phyloP scores from a whole-genome alignment of 2,888 invertebrate species.

The Apamea sordens region DNA sequence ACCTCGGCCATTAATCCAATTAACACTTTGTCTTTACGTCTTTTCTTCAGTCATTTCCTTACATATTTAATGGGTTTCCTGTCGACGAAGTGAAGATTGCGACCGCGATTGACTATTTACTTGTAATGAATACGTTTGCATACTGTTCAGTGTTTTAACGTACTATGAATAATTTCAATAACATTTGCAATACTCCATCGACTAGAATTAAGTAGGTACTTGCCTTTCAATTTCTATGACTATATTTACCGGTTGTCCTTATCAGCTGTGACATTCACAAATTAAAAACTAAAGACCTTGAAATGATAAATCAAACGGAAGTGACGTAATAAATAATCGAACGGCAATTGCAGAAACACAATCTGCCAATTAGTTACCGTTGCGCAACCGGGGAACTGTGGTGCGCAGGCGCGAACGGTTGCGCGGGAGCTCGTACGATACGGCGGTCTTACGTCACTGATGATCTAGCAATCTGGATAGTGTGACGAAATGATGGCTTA shows the following conservation, averaged over 20 bases:
- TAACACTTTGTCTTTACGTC: conserved; percentile 8
- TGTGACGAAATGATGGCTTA: conserved; percentile 50
- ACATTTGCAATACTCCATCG: conserved; percentile 11
- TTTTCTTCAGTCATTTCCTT: conserved; percentile 22
- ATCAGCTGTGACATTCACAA: conserved; percentile 50
- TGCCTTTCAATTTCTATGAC: conserved; percentile 36
- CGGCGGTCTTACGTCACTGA: conserved; percentile 53
- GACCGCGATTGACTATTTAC: background rate
- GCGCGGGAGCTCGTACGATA: conserved; percentile 53
- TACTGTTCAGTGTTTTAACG: conserved; percentile 25
- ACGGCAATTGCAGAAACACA: conserved; percentile 61
- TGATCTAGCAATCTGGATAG: conserved; percentile 52
- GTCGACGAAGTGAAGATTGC: background rate
- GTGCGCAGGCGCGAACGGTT: conserved; percentile 45
- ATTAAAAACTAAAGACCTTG: conserved; percentile 48
- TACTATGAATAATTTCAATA: conserved; percentile 40
- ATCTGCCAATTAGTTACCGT: conserved; percentile 66
- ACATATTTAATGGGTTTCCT: conserved; percentile 24
- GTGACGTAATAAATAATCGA: conserved; percentile 53
- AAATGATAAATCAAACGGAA: conserved; percentile 59
- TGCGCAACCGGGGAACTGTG: conserved; percentile 52
- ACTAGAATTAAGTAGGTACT: too few relatives aligned
- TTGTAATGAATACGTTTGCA: conserved; percentile 3
- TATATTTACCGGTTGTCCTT: conserved; percentile 32
- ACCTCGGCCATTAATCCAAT: conserved; percentile 16